Base-by-base conservation (phyloP, 2,888 invertebrate genomes). In the Bellardia pandia region DNA sequence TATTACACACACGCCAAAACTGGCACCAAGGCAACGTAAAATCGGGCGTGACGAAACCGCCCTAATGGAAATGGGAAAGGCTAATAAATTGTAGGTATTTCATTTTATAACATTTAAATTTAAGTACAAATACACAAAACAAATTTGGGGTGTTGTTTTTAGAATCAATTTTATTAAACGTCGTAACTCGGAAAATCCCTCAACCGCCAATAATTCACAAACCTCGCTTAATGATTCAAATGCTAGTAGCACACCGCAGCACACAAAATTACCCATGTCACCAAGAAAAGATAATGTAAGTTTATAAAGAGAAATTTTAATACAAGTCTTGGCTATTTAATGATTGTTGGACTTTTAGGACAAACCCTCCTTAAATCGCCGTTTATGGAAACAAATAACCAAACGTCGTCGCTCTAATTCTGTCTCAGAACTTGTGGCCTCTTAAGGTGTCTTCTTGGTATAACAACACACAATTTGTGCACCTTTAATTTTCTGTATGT, bases 381-480 rank as follows among this genome's bases (percentile, higher is more conserved):
- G 96, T 91, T 96, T 97, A 93, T 96, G 96, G 96, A 96, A 96
- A 94, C 96, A 97, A 93, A 95, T 97, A 90, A 96, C 96, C 90
- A 96, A 96, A 94, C 95, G 96, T 93, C 94, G 96, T 89, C 95
- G 96, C 91, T 95, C 95, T 86, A 92, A 92, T 89, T 93, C 94
- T 83, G 92, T 94, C 66, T 93, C 93, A 85, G 93, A 94, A 89
- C 91, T 93, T 85, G 91, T 92, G 86, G 93, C 93, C 85, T 75
- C 87, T 75, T 87, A 87, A 85, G 69, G 42, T 48, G 40, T 14
- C n/a, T 33, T 1, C n/a, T 33, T 1, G 66, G 40, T 2, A 1
- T 9, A 6, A 56, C 14, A 6, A 68, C 60, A 85, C 76, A 56
- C 42, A 33, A 40, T 58, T 83, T 58, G n/a, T 68, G 71, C 71